Evolutionary conservation across 2,888 invertebrate species (phyloP).

Genomic region (Microctonus hyperodae): DNA sequence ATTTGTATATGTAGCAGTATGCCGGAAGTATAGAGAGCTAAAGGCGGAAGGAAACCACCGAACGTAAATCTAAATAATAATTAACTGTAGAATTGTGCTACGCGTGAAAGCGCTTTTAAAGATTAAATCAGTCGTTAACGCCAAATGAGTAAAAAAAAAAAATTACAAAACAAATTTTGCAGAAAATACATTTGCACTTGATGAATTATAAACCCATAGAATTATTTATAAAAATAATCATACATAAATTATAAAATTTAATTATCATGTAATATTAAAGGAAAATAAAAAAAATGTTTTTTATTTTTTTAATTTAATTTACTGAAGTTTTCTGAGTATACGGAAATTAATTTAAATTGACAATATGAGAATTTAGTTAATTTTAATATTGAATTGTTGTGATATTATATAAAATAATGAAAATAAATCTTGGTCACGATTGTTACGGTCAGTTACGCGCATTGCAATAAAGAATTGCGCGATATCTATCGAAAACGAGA

Average conservation of each 20-base stretch:
- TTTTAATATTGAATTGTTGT: too few relatives aligned
- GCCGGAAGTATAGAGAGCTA: slow-evolving; percentile 37
- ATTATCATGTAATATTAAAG: too few relatives aligned
- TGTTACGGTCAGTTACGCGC: slow-evolving; percentile 40
- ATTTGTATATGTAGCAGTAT: slow-evolving; percentile 9
- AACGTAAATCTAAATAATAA: slow-evolving; percentile 46
- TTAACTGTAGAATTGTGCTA: slow-evolving; percentile 46
- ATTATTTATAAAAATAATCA: too few relatives aligned
- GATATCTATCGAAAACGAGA: slow-evolving; percentile 17
- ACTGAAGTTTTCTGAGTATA: background rate
- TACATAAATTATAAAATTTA: too few relatives aligned
- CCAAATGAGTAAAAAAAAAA: slow-evolving; percentile 40
- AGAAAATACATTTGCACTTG: too few relatives aligned
- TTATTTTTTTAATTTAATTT: background rate
- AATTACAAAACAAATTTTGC: background rate
- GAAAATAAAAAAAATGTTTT: background rate
- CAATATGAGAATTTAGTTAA: background rate
- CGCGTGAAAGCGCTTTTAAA: slow-evolving; percentile 50
- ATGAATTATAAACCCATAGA: too few relatives aligned
- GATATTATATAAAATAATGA: background rate
- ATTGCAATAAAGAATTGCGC: slow-evolving; percentile 12
- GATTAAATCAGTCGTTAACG: slow-evolving; percentile 47
- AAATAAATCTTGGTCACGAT: slow-evolving; percentile 32
- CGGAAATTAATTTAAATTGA: background rate
- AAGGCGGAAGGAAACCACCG: slow-evolving; percentile 51